These are phyloP conservation scores for Montipora capitata DNA, from an alignment of 92 coral and sea anemone species.

Conservation along the genomic window DNA sequence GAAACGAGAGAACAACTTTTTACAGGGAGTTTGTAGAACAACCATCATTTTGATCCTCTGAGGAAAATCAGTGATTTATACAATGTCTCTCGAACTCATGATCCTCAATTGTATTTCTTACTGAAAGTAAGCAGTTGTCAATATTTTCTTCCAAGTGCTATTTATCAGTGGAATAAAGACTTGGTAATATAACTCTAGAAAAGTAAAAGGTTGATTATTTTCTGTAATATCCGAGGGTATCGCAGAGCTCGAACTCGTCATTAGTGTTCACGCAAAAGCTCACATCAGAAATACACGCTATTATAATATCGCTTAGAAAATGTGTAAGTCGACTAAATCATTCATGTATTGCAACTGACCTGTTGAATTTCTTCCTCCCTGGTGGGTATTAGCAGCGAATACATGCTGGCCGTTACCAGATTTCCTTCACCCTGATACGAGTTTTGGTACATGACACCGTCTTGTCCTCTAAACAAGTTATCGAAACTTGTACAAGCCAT, in stretches of 20 bases:
- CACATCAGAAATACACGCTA: neutral
- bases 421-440: constrained; percentile 61
- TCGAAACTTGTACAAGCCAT: constrained; percentile 52
- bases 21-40: neutral
- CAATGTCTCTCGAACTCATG: constrained; percentile 2
- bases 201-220: neutral
- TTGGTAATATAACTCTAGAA: no score
- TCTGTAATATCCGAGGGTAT: neutral
- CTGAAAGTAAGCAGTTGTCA: neutral
- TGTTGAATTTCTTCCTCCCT: constrained; percentile 86
- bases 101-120: neutral
- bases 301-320: neutral
- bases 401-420: constrained; percentile 80
- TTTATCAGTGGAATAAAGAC: neutral
- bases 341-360: constrained; percentile 45
- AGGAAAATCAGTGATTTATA: constrained; percentile 4
- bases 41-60: neutral
- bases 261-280: neutral
- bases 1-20: neutral
- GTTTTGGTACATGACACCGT: constrained; percentile 29
- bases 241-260: no score
- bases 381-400: constrained; percentile 81
- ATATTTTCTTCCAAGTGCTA: constrained; percentile 9
- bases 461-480: constrained; percentile 39
- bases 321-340: neutral